Evolutionary conservation across 1,140 invertebrate genomes (phyloP).

Genomic region (Psilanteris sp.): DNA sequence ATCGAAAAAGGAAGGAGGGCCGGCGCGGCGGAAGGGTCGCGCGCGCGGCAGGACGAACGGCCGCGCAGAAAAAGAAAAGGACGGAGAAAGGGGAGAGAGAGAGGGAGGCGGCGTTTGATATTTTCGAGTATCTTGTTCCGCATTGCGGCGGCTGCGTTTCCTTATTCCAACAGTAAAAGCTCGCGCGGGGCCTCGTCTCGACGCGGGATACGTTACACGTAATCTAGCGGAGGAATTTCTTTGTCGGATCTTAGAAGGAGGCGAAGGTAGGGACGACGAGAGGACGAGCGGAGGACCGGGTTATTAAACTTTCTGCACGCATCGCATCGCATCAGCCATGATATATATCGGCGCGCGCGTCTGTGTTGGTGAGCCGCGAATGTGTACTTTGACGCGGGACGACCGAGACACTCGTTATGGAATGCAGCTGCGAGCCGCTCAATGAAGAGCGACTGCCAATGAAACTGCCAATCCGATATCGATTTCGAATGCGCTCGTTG

Average conservation of each 20-base stretch:
- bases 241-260: conserved; percentile 67
- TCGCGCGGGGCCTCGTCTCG: conserved; percentile 47
- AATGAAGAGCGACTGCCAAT: conserved; percentile 55
- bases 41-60: not conserved
- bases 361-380: conserved; percentile 24
- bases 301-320: conserved; percentile 71
- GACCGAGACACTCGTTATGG: conserved; percentile 53
- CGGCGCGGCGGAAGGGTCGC: not conserved
- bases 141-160: conserved; percentile 46
- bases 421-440: conserved; percentile 53
- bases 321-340: conserved; percentile 52
- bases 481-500: conserved; percentile 18
- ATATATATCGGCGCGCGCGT: conserved; percentile 46
- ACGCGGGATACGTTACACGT: conserved; percentile 66
- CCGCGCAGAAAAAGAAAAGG: not conserved
- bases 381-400: conserved; percentile 47
- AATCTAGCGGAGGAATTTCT: conserved; percentile 74
- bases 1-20: conserved; percentile 38
- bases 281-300: conserved; percentile 54
- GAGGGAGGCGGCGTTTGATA: conserved; percentile 43
- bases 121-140: conserved; percentile 60
- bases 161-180: conserved; percentile 70
- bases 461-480: conserved; percentile 27
- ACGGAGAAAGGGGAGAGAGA: conserved; percentile 1
- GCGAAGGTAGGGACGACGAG: conserved; percentile 37